Percentiles rank a stretch among this genome's conserved stretches.
phyloP scores from a whole-genome alignment of 2,888 invertebrate species.

The Chironomus tentans region DNA sequence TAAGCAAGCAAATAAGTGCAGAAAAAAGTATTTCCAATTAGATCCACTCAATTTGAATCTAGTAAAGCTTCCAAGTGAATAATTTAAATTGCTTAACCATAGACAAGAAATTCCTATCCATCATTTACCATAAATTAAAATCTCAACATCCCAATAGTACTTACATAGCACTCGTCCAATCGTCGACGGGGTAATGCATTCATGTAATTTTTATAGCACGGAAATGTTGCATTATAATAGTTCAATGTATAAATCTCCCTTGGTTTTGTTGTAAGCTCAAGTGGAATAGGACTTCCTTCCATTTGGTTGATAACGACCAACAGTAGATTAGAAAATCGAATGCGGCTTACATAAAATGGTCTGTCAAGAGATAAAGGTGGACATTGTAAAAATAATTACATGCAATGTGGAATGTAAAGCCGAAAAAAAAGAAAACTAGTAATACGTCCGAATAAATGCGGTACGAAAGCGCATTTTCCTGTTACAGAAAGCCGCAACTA shows the following conservation, averaged over 20 bases:
- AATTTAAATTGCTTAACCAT: not conserved
- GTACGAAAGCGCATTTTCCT: no score
- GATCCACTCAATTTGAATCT: not conserved
- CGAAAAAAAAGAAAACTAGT: no score
- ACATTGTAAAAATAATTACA: no score
- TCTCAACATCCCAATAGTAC: not conserved
- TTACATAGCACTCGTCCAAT: conserved; percentile 58
- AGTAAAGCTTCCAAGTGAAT: not conserved
- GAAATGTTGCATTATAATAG: conserved; percentile 44
- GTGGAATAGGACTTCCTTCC: conserved; percentile 31
- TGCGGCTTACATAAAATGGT: conserved; percentile 60
- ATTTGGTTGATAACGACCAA: conserved; percentile 60
- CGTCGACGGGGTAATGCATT: conserved; percentile 58
- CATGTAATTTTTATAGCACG: conserved; percentile 67
- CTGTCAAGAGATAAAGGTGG: conserved; percentile 34
- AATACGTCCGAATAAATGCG: no score
- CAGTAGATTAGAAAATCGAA: conserved; percentile 68
- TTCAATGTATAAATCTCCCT: not conserved
- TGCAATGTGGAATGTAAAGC: not conserved
- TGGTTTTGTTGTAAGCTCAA: not conserved
- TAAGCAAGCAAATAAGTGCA: no score
- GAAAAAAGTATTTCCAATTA: no score
- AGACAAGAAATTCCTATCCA: no score
- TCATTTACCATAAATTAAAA: no score
- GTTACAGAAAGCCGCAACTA: no score